Percentiles rank a stretch among this genome's conserved stretches.
phyloP scores from a whole-genome alignment of 2,888 invertebrate species.

The Clunio marinus region DNA sequence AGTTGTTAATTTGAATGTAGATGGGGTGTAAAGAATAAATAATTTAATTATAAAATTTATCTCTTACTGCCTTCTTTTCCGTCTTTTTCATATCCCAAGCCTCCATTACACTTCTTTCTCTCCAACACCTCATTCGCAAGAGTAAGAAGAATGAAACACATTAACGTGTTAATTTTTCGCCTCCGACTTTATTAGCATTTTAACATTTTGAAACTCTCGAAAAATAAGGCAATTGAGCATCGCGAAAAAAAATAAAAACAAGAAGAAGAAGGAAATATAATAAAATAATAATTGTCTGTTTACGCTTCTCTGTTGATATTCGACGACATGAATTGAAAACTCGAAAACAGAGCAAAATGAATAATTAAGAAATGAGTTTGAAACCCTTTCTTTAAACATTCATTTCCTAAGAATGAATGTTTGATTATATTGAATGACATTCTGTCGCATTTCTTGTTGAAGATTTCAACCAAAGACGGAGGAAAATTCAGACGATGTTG shows the following conservation, averaged over 20 bases:
- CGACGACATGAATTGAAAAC: too few species aligned
- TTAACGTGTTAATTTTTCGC: neutral
- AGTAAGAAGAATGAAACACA: too few species aligned
- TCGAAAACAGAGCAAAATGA: slow-evolving; percentile 20
- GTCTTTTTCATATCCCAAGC: neutral
- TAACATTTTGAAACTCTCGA: too few species aligned
- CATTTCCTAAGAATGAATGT: too few species aligned
- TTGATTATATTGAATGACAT: too few species aligned
- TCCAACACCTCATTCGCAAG: too few species aligned
- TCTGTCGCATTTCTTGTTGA: too few species aligned
- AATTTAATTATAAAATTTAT: slow-evolving; percentile 37
- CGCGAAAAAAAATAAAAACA: too few species aligned
- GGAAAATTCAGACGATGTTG: neutral
- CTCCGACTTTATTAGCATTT: neutral
- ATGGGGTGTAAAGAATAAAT: slow-evolving; percentile 34
- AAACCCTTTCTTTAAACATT: slow-evolving; percentile 17
- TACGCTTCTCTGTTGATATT: neutral
- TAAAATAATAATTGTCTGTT: slow-evolving; percentile 32
- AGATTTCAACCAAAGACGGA: neutral
- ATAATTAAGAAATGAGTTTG: slow-evolving; percentile 35
- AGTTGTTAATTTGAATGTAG: slow-evolving; percentile 23
- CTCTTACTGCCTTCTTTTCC: slow-evolving; percentile 21
- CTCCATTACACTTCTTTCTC: too few species aligned
- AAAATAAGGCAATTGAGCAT: too few species aligned
- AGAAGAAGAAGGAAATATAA: neutral